Evolutionary conservation across 2,797 vertebrate genomes (phyloP).

Genomic region (Eospalax fontanierii): DNA sequence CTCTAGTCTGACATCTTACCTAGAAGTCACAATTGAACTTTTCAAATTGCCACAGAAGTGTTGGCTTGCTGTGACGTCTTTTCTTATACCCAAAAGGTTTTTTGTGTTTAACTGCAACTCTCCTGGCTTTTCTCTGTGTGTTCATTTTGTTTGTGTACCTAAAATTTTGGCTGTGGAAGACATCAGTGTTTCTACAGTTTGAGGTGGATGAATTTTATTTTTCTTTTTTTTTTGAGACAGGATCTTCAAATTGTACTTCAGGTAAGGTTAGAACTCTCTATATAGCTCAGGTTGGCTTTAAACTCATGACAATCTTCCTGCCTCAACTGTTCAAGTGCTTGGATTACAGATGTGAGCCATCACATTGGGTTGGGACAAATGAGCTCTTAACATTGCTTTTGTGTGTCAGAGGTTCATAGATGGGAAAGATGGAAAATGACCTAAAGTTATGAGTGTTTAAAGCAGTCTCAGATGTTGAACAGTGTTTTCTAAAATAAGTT

Average conservation of each 20-base stretch:
- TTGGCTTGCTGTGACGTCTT: neutral
- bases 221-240: no score
- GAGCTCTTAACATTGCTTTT: neutral
- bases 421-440: neutral
- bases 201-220: neutral
- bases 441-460: neutral
- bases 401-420: neutral
- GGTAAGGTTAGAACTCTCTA: no score
- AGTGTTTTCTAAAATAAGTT: neutral
- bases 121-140: neutral
- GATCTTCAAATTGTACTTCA: no score
- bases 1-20: no score
- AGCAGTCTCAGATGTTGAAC: neutral
- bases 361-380: no score
- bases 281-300: no score
- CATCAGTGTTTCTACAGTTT: neutral
- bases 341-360: no score
- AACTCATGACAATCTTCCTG: no score
- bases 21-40: neutral
- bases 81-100: neutral
- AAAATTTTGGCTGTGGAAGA: neutral
- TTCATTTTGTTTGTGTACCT: neutral
- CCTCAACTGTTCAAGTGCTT: no score
- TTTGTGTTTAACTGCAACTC: neutral
- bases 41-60: neutral